A percentile compares a stretch with the other conserved stretches of the same genome.
Evolutionary conservation across 1,140 invertebrate species (phyloP).

Genomic region (Agrilus planipennis): DNA sequence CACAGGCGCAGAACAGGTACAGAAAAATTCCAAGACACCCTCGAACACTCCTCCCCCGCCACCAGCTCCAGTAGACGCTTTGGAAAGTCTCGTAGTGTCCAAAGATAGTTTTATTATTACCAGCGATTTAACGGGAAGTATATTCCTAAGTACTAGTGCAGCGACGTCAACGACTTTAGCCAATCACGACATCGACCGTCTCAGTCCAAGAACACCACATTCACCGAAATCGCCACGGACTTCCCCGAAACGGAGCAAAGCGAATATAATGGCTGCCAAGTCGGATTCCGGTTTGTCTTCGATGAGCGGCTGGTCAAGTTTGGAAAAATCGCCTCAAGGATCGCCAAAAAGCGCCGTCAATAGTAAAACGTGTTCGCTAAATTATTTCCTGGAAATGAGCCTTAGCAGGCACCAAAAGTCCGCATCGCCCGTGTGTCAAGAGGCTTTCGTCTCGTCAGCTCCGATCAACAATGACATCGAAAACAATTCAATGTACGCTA

Average conservation of each 20-base stretch:
- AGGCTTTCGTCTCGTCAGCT: constrained; percentile 1
- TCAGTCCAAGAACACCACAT: constrained; percentile 50
- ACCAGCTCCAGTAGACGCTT: constrained; percentile 55
- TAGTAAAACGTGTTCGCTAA: constrained; percentile 13
- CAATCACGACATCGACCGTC: constrained; percentile 34
- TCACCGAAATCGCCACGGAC: constrained; percentile 61
- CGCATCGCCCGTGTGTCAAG: constrained; percentile 8
- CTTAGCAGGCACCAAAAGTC: constrained; percentile 9
- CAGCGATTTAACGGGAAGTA: constrained; percentile 32
- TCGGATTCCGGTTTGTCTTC: constrained; percentile 76
- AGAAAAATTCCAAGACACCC: constrained; percentile 4
- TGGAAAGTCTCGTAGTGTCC: constrained; percentile 38
- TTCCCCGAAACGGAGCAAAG: constrained; percentile 60
- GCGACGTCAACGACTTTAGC: constrained; percentile 26
- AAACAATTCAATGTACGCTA: constrained; percentile 31
- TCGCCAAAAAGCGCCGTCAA: constrained; percentile 42
- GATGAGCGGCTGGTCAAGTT: constrained; percentile 72
- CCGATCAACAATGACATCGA: constrained; percentile 20
- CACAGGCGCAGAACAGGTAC: constrained; percentile 12
- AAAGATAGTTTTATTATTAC: constrained; percentile 28
- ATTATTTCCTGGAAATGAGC: constrained; percentile 14
- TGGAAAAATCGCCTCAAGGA: constrained; percentile 72
- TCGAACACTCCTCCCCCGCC: constrained; percentile 60
- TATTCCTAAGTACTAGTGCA: constrained; percentile 34
- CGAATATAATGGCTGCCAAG: constrained; percentile 56